Evolutionary conservation across 2,888 invertebrate genomes (phyloP), one percentile per base, ranked within the genome.

Genomic region (Odontomyia ornata): DNA sequence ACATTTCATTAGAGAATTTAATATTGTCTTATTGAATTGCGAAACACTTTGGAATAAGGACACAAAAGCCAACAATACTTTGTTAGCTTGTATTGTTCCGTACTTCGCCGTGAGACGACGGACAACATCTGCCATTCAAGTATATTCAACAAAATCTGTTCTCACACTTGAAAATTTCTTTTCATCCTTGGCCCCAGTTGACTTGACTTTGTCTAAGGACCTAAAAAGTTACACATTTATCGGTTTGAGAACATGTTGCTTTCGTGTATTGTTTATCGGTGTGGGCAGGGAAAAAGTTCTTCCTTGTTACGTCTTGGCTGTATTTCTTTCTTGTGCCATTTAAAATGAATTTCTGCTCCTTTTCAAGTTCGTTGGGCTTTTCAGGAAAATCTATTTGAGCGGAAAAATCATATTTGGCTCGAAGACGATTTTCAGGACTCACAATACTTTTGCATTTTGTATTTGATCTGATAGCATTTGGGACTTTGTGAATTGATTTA

Each of bases 11-110:
- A 30, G 28, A 64, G 30, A 64, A 64, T 64, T 64, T 64, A 64
- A 64, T 64, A 21, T 30, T 30, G 30, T 30, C 30, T 64, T 64
- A 64, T 64, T 64, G 64, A 64, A 64, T 28, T 27, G 64, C 27
- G 30, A n/a, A 15, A n/a, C 13, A 21, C 18, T 15, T 2, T 25
- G 5, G 64, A 64, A 11, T 15, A 30, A 30, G 64, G 64, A 64
- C 64, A 64, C 60, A 60, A 21, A 60, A 60, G 30, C 25, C 5
- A 5, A 23, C 3, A 36, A 36, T 36, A 36, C 36, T 36, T 36
- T 36, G 36, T 36, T 36, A 36, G 9, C 36, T 3, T 36, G 25
- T 30, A 30, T 64, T 30, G 64, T 64, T 23, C n/a, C n/a, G 11
- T 27, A 5, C 13, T 64, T 18, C 2, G 15, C 28, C 23, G 60